Evolutionary conservation across 2,888 invertebrate genomes (phyloP).

Genomic region (Hirtodrosophila cameraria): DNA sequence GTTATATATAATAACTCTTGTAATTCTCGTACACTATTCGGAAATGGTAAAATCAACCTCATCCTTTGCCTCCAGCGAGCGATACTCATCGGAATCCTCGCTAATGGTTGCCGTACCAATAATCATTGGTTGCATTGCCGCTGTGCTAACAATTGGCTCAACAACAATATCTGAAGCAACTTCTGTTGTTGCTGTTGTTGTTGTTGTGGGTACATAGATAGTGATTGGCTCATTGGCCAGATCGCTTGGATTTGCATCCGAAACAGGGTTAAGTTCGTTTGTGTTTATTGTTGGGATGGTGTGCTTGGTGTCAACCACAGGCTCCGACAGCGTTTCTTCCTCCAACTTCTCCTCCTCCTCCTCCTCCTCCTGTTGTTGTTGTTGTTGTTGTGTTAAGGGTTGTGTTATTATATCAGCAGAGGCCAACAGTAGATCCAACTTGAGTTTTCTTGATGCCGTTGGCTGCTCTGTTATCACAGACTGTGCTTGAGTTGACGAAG

Average conservation of each 20-base stretch:
- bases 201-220: conserved; percentile 41
- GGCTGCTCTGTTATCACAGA: conserved; percentile 84
- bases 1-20: conserved; percentile 37
- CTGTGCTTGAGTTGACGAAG: conserved; percentile 75
- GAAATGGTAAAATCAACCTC: conserved; percentile 81
- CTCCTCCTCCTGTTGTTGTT: conserved; percentile 30
- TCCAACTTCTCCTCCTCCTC: conserved; percentile 1
- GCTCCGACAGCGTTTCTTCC: conserved; percentile 16
- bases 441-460: conserved; percentile 81
- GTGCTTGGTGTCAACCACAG: conserved; percentile 33
- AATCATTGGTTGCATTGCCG: conserved; percentile 57
- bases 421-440: conserved; percentile 80
- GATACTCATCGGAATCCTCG: conserved; percentile 84
- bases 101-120: conserved; percentile 65
- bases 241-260: conserved; percentile 30
- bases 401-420: conserved; percentile 75
- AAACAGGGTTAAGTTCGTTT: conserved; percentile 22
- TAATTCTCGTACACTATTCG: conserved; percentile 70
- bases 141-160: conserved; percentile 43
- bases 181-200: conserved; percentile 16
- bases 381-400: conserved; percentile 55
- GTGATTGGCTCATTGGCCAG: conserved; percentile 35
- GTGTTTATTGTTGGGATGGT: conserved; percentile 25
- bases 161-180: conserved; percentile 13
- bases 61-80: conserved; percentile 83